Conservation (phyloP, 2,113 vertebrate species). For the Oplegnathus fasciatus region DNA sequence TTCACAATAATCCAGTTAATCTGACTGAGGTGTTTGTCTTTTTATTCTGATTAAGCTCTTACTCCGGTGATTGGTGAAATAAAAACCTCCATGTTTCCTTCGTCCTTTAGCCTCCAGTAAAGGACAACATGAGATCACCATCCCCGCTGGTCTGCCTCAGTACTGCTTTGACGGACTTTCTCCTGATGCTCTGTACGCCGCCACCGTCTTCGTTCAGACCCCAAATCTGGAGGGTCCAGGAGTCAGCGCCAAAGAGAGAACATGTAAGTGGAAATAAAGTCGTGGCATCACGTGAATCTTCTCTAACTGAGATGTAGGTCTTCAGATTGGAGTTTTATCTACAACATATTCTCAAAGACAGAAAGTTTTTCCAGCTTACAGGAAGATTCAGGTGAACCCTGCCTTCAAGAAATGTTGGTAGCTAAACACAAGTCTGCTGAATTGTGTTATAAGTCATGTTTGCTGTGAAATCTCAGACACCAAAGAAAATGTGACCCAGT, state of each 20-base stretch:
- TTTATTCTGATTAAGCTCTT: too few species aligned
- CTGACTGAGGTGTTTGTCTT: not conserved
- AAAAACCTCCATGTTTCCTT: not conserved
- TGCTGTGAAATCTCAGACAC: too few species aligned
- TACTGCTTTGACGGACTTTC: conserved; percentile 95
- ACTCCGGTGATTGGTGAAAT: not conserved
- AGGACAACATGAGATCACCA: conserved; percentile 95
- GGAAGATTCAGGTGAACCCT: too few species aligned
- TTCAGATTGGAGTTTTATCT: not conserved
- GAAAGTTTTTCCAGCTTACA: too few species aligned
- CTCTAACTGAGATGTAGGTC: too few species aligned
- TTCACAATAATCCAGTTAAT: not conserved
- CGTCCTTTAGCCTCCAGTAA: conserved; percentile 76
- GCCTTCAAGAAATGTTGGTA: too few species aligned
- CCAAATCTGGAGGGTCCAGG: conserved; percentile 96
- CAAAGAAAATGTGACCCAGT: too few species aligned
- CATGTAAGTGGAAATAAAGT: conserved; percentile 80
- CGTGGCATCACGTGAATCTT: too few species aligned
- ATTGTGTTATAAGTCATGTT: not conserved
- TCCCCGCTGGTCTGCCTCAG: conserved; percentile 91
- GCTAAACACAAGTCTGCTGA: too few species aligned
- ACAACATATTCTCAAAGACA: too few species aligned
- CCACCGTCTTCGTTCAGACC: conserved; percentile 94
- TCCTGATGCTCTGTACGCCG: conserved; percentile 89
- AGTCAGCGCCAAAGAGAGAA: conserved; percentile 88